Percentiles rank a stretch among this genome's conserved stretches.
phyloP scores from a whole-genome alignment of 2,888 invertebrate genomes.

The Halictus quadricinctus region DNA sequence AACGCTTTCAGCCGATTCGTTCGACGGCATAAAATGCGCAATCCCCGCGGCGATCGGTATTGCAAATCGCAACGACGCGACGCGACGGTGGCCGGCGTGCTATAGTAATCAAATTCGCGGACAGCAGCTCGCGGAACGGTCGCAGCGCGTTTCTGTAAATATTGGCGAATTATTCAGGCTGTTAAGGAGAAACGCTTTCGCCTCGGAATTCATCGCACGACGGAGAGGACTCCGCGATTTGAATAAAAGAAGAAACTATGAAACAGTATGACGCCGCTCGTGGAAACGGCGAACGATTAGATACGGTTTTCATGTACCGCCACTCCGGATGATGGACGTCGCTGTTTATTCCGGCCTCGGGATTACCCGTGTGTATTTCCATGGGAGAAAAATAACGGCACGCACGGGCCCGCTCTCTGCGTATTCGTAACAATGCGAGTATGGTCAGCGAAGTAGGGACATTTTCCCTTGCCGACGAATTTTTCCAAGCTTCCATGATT shows the following conservation, averaged over 20 bases:
- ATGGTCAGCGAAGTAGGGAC: neutral
- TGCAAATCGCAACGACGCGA: neutral
- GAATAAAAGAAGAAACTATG: constrained; percentile 49
- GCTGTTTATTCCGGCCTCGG: constrained; percentile 64
- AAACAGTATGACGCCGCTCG: constrained; percentile 35
- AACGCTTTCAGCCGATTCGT: neutral
- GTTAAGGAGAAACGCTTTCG: constrained; percentile 1
- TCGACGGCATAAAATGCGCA: neutral
- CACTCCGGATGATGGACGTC: constrained; percentile 68
- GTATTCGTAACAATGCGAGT: neutral
- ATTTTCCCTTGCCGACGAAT: neutral
- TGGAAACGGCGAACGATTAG: constrained; percentile 72
- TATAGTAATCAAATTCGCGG: neutral
- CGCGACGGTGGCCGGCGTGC: neutral
- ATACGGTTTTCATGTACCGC: constrained; percentile 74
- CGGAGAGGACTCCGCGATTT: constrained; percentile 29
- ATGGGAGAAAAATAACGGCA: constrained; percentile 57
- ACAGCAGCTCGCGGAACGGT: neutral
- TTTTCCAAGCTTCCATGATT: neutral
- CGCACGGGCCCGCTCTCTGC: neutral
- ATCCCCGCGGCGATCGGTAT: neutral
- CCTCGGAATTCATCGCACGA: constrained; percentile 2
- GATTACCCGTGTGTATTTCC: constrained; percentile 56
- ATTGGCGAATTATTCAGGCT: constrained; percentile 7
- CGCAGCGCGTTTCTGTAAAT: neutral